phyloP scores from a whole-genome alignment of 2,113 vertebrate species.

The Zonotrichia leucophrys region DNA sequence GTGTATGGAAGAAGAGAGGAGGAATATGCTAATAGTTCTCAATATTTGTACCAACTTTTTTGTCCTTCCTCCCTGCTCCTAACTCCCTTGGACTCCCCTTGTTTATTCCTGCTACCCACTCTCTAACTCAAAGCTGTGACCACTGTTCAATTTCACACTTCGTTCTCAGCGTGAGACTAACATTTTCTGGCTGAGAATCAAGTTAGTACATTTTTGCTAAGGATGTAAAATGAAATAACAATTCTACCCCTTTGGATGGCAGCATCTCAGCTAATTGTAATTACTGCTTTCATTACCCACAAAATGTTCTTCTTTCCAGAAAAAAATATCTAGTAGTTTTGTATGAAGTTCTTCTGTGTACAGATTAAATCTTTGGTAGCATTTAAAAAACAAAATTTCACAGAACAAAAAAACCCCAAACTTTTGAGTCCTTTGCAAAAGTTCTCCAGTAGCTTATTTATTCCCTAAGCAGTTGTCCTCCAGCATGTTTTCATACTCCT shows the following conservation, averaged over 20 bases:
- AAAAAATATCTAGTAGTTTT: constrained; percentile 12
- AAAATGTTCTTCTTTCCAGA: constrained; percentile 33
- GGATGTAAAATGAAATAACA: not conserved
- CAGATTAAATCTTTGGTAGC: not conserved
- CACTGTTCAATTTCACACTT: not conserved
- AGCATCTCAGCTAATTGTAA: constrained; percentile 63
- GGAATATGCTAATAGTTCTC: not conserved
- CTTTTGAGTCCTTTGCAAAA: not conserved
- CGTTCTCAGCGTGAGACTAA: not conserved
- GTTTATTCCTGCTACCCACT: not conserved
- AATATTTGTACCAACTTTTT: not conserved
- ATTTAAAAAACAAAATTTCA: not conserved
- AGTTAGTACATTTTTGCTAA: not conserved
- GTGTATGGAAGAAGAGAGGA: not conserved
- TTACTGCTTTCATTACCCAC: constrained; percentile 48
- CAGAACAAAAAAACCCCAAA: not conserved
- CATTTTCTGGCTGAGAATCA: not conserved
- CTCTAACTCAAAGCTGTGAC: not conserved
- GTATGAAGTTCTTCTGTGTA: not conserved
- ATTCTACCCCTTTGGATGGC: not conserved
- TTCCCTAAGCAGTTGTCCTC: not conserved
- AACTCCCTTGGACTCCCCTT: not conserved
- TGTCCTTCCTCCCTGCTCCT: not conserved
- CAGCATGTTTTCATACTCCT: not conserved
- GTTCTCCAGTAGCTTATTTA: not conserved